Evolutionary conservation across 2,113 vertebrate genomes (phyloP).

Genomic region (Pluvialis apricaria): DNA sequence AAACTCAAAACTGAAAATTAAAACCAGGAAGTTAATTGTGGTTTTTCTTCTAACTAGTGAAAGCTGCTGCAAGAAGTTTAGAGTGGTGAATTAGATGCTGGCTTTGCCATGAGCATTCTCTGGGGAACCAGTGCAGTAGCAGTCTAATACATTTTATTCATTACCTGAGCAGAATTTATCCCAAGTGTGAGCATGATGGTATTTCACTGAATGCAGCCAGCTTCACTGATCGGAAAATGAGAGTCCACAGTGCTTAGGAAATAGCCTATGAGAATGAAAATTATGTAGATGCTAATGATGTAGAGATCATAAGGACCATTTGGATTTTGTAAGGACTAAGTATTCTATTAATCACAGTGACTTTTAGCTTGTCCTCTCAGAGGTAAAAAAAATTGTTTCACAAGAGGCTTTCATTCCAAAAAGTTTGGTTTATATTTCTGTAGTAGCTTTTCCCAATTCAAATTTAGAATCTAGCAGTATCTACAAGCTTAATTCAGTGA

Average conservation of each 20-base stretch:
- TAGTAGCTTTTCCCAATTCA: background rate
- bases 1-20: background rate
- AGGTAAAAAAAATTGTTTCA: background rate
- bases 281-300: background rate
- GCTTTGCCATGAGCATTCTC: background rate
- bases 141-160: background rate
- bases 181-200: background rate
- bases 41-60: background rate
- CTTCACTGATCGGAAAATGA: background rate
- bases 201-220: background rate
- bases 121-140: background rate
- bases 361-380: background rate
- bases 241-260: background rate
- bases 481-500: background rate
- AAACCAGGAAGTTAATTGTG: background rate
- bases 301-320: background rate
- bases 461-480: background rate
- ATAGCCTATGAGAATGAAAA: background rate
- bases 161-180: conserved; percentile 10
- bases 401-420: background rate
- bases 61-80: background rate
- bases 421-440: background rate
- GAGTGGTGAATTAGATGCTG: background rate
- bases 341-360: background rate
- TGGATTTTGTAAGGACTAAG: background rate